Conservation (phyloP, 2,797 vertebrate genomes). For the Thalassophryne amazonica region DNA sequence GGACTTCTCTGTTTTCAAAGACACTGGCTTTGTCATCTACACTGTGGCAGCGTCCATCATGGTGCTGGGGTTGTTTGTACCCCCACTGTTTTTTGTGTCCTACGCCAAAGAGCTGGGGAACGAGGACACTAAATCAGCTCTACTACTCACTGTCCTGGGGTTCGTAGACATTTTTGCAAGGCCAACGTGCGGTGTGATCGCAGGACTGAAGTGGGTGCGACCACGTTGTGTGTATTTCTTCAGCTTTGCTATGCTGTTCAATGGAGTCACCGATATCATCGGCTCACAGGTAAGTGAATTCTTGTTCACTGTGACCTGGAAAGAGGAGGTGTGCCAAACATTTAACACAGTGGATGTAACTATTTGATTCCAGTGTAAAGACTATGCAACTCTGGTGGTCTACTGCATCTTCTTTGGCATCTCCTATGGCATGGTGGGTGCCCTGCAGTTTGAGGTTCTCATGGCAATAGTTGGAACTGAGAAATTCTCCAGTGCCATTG, state of each 20-base stretch:
- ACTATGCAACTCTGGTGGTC: constrained; percentile 83
- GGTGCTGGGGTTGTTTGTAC: constrained; percentile 95
- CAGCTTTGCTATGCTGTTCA: constrained; percentile 93
- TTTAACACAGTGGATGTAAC: background rate
- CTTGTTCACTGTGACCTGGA: background rate
- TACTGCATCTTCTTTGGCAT: constrained; percentile 96
- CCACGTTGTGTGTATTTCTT: constrained; percentile 92
- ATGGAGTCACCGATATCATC: constrained; percentile 87
- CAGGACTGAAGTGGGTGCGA: constrained; percentile 86
- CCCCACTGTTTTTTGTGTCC: constrained; percentile 93
- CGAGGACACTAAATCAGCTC: constrained; percentile 87
- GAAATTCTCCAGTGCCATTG: constrained; percentile 93
- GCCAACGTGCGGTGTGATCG: constrained; percentile 86
- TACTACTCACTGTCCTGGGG: constrained; percentile 90
- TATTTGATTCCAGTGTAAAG: constrained; percentile 38
- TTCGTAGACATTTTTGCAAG: constrained; percentile 94
- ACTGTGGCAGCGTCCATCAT: constrained; percentile 88
- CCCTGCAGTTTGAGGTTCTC: constrained; percentile 96
- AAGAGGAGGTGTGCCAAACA: no score
- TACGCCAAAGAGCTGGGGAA: constrained; percentile 90
- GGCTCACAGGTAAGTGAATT: constrained; percentile 73
- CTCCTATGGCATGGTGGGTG: constrained; percentile 97
- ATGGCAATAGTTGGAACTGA: constrained; percentile 93
- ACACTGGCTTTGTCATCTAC: constrained; percentile 89
- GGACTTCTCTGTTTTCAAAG: constrained; percentile 90